phyloP scores from a whole-genome alignment of 2,797 vertebrate genomes.

The Ciconia nigra region DNA sequence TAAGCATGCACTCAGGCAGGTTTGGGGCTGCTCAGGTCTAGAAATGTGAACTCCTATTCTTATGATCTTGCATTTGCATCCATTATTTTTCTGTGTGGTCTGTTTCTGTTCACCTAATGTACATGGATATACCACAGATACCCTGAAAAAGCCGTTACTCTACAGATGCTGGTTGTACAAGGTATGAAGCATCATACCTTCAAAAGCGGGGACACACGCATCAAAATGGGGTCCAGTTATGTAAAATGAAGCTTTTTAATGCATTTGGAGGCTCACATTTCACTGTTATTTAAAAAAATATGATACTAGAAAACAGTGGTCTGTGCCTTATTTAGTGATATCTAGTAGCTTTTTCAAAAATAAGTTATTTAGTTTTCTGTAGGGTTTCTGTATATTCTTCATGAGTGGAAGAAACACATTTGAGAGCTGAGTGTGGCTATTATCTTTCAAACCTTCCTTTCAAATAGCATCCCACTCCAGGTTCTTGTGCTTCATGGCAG shows the following conservation, averaged over 20 bases:
- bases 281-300: background rate
- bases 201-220: background rate
- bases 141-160: background rate
- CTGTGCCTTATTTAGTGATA: background rate
- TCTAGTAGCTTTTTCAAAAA: background rate
- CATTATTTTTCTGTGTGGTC: background rate
- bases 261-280: background rate
- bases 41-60: background rate
- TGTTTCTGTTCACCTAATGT: background rate
- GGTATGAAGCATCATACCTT: background rate
- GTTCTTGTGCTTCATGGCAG: background rate
- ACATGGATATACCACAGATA: background rate
- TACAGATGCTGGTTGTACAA: background rate
- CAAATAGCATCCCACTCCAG: background rate
- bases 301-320: background rate
- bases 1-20: background rate
- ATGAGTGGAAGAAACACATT: background rate
- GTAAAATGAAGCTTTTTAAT: background rate
- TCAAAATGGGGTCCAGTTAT: background rate
- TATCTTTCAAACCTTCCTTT: background rate
- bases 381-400: background rate
- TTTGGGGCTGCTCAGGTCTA: background rate
- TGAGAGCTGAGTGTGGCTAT: background rate
- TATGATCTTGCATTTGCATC: background rate
- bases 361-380: background rate